A percentile compares a stretch with the other conserved stretches of the same genome.
phyloP scores from a whole-genome alignment of 1,140 invertebrate species.

The Eulimnadia texana region DNA sequence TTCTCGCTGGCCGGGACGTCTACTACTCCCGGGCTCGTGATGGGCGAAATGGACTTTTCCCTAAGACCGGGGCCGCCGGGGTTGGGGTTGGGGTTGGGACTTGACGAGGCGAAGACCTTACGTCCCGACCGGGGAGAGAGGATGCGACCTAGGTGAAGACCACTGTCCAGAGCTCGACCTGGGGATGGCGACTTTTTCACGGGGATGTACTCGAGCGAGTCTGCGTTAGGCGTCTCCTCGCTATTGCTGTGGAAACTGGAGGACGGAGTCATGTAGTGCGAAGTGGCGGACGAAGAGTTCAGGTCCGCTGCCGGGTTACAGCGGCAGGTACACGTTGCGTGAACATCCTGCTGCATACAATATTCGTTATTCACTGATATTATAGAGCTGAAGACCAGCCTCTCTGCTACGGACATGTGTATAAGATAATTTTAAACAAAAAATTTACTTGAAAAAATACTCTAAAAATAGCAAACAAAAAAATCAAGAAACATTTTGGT shows the following conservation, averaged over 20 bases:
- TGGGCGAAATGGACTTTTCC: conserved; percentile 3
- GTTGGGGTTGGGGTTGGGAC: neutral
- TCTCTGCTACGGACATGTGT: too few species aligned
- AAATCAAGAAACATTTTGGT: too few species aligned
- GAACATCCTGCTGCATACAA: neutral
- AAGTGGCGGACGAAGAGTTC: neutral
- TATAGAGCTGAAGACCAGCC: too few species aligned
- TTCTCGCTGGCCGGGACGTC: neutral
- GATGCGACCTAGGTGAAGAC: neutral
- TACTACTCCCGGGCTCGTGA: neutral
- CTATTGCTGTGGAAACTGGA: neutral
- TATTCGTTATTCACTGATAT: too few species aligned
- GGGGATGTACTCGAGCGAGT: conserved; percentile 8
- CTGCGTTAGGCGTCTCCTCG: neutral
- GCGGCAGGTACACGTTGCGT: neutral
- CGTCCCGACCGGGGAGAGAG: neutral
- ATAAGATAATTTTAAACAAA: too few species aligned
- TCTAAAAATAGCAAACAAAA: too few species aligned
- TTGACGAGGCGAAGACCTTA: conserved; percentile 1
- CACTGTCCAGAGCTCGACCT: neutral
- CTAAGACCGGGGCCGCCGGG: neutral
- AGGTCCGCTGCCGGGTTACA: neutral
- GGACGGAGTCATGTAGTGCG: conserved; percentile 2
- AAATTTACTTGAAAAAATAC: too few species aligned
- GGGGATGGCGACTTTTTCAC: neutral